Evolutionary conservation across 2,797 vertebrate species (phyloP), one percentile per base, ranked within the genome.

Genomic region (Acrossocheilus wenchowensis): DNA sequence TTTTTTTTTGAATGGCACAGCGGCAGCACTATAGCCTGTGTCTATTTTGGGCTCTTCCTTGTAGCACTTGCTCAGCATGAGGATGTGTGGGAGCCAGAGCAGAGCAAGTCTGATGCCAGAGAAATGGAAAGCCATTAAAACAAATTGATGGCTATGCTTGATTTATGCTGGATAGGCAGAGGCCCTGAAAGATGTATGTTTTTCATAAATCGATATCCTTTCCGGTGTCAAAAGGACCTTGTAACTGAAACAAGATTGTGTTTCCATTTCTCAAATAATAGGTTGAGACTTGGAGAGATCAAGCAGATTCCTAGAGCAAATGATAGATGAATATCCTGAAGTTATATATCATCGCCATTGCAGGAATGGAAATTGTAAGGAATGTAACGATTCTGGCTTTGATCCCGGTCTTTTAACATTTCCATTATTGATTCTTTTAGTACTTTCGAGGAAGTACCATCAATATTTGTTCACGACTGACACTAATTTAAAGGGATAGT

Each of bases 11-110:
- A 90, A 88, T 91, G 87, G 87, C 86, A 87, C 83, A 83, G 82
- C 39, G 68, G 84, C 85, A 85, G 75, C 87, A 77, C 57, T 88
- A 64, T 82, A 94, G 92, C 93, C 92, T 92, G 90, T 89, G 86
- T 91, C 94, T 96, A 95, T 95, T 96, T 95, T 85, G 71, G 78
- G 92, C 91, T 91, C 88, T 94, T 95, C 92, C 92, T 94, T 93
- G 92, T 93, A 94, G 94, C 93, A 91, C 93, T 94, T 94, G 91
- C 93, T 95, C 94, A 94, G 93, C 93, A 92, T 92, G 94, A 91
- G 91, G 92, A 91, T 86, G 82, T 89, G 87, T 88, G 81, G 82
- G 78, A 86, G 87, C 72, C 90, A 62, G 84, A 85, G 81, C 62
- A 78, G 82, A 86, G 86, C 86, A 85, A 81, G 85, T 93, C 91